Evolutionary conservation across 2,797 vertebrate genomes (phyloP).

Genomic region (Cheirogaleus major): DNA sequence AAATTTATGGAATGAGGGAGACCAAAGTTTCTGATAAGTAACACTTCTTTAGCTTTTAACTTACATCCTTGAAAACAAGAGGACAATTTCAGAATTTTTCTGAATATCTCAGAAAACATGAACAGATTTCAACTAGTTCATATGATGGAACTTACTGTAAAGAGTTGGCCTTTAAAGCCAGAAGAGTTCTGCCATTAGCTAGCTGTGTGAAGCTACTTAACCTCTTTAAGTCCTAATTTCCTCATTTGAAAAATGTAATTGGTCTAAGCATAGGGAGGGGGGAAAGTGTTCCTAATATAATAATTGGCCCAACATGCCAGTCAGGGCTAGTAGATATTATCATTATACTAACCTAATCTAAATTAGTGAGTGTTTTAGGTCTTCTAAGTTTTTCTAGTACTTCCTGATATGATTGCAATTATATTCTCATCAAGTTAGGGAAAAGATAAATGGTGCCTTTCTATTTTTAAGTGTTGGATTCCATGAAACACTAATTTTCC

Average conservation of each 20-base stretch:
- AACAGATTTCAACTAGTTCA: background rate
- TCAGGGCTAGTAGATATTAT: background rate
- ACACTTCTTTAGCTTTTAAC: background rate
- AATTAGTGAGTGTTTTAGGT: background rate
- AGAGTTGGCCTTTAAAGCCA: background rate
- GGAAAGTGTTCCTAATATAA: background rate
- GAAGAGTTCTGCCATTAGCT: background rate
- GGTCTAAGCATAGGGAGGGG: background rate
- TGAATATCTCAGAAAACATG: background rate
- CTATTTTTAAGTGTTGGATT: background rate
- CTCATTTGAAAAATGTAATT: constrained; percentile 3
- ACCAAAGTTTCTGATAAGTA: background rate
- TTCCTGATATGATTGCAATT: background rate
- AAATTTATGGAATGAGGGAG: background rate
- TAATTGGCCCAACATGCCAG: background rate
- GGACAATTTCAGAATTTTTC: background rate
- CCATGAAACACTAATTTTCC: background rate
- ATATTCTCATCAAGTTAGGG: background rate
- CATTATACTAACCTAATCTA: background rate
- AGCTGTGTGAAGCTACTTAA: background rate
- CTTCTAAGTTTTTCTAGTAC: background rate
- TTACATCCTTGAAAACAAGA: background rate
- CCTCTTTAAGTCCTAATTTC: background rate
- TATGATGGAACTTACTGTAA: background rate
- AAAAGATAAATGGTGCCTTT: background rate